Conservation (phyloP, 2,113 vertebrate species). For the Saccopteryx leptura region DNA sequence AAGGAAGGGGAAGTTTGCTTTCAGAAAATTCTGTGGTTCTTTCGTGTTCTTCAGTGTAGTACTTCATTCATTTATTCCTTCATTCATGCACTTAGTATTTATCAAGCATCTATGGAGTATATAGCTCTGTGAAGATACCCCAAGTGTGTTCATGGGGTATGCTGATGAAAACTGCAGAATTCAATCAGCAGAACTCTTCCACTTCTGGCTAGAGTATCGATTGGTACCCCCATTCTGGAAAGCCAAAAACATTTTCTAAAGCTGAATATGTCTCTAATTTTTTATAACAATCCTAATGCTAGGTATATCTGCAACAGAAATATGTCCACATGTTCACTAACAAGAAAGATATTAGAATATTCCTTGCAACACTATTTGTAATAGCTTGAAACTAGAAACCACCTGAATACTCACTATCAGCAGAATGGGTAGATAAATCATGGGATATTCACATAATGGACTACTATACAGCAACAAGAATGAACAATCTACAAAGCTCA, state of each 20-base stretch:
- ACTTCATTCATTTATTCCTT: not conserved
- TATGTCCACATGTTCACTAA: not conserved
- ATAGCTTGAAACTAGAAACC: not conserved
- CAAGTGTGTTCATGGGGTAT: not conserved
- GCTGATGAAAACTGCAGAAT: conserved; percentile 11
- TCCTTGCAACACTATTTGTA: not conserved
- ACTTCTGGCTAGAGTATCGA: not conserved
- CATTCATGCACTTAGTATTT: not conserved
- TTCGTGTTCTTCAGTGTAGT: not conserved
- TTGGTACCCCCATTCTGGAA: not conserved
- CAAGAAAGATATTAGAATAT: not conserved
- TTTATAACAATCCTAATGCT: not conserved
- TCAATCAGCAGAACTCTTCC: not conserved
- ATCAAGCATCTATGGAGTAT: not conserved
- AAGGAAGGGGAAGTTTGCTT: conserved; percentile 72
- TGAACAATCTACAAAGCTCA: not conserved
- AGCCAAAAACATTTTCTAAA: conserved; percentile 28
- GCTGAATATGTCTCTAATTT: not conserved
- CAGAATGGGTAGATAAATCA: not conserved
- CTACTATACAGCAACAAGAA: not conserved
- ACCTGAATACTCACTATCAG: not conserved
- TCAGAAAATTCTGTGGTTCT: conserved; percentile 63
- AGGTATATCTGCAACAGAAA: not conserved
- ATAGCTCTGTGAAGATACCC: not conserved
- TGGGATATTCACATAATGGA: not conserved